Conservation (phyloP, 2,113 vertebrate genomes). For the Lepisosteus oculatus region DNA sequence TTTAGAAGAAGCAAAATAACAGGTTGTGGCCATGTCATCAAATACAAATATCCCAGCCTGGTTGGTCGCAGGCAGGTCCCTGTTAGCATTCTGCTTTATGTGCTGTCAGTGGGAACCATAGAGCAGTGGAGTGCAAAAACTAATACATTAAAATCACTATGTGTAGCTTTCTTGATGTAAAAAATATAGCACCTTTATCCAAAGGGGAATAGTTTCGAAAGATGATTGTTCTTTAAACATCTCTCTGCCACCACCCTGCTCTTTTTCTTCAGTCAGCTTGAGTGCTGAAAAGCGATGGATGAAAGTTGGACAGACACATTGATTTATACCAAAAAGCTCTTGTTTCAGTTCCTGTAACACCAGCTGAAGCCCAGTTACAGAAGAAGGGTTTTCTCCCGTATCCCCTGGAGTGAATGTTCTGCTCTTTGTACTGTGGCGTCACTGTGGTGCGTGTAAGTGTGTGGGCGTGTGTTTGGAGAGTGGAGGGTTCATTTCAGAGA, state of each 20-base stretch:
- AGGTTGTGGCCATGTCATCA: too few relatives aligned
- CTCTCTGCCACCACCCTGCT: slow-evolving; percentile 27
- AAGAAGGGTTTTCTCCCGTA: slow-evolving; percentile 64
- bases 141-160: slow-evolving; percentile 7
- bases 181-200: slow-evolving; percentile 56
- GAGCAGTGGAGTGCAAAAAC: neutral
- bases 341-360: slow-evolving; percentile 72
- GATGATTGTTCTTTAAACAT: slow-evolving; percentile 65
- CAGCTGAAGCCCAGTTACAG: slow-evolving; percentile 75
- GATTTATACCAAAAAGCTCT: slow-evolving; percentile 62
- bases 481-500: slow-evolving; percentile 49
- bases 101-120: neutral
- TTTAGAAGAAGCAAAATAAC: too few relatives aligned
- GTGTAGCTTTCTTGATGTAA: slow-evolving; percentile 28
- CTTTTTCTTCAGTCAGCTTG: slow-evolving; percentile 33
- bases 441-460: slow-evolving; percentile 27
- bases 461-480: slow-evolving; percentile 1
- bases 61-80: neutral
- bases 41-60: too few relatives aligned
- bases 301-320: slow-evolving; percentile 64
- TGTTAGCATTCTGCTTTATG: neutral
- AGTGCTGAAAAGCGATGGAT: slow-evolving; percentile 64
- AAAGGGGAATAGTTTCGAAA: slow-evolving; percentile 59
- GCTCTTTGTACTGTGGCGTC: slow-evolving; percentile 34
- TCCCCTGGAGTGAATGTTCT: slow-evolving; percentile 53